A percentile compares a stretch with the other conserved stretches of the same genome.
Conservation (phyloP, 1,140 invertebrate genomes). For the Sweltsa coloradensis region DNA sequence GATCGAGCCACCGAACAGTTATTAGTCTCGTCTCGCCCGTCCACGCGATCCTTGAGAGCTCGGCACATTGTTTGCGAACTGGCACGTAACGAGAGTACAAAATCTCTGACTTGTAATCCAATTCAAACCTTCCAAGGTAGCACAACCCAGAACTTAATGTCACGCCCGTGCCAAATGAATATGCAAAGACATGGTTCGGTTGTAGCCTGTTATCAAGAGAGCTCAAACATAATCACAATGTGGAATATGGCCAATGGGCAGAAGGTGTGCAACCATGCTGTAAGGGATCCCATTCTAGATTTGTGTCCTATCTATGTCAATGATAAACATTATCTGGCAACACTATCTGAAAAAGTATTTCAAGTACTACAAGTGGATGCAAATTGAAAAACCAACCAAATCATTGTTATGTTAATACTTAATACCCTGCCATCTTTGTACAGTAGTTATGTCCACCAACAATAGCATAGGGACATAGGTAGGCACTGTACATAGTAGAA, state of each 20-base stretch:
- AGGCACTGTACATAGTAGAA: no score
- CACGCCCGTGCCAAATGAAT: slow-evolving; percentile 42
- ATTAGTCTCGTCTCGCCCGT: slow-evolving; percentile 47
- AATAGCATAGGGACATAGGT: no score
- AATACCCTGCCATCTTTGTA: no score
- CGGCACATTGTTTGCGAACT: slow-evolving; percentile 45
- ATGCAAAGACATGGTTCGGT: slow-evolving; percentile 38
- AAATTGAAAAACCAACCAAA: no score
- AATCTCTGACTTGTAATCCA: slow-evolving; percentile 33
- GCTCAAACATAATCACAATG: slow-evolving; percentile 40
- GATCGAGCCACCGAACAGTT: slow-evolving; percentile 46
- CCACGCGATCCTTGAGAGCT: slow-evolving; percentile 35
- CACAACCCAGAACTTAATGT: slow-evolving; percentile 43
- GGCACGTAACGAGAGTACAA: slow-evolving; percentile 30
- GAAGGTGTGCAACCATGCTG: slow-evolving; percentile 39
- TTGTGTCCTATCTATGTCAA: slow-evolving; percentile 41
- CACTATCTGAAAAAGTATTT: slow-evolving; percentile 50
- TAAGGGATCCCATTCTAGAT: slow-evolving; percentile 49
- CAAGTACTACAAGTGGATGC: no score
- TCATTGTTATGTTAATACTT: no score
- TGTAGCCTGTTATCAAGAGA: slow-evolving; percentile 54
- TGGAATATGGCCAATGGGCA: slow-evolving; percentile 51
- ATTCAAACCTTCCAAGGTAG: slow-evolving; percentile 49
- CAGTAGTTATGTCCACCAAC: no score
- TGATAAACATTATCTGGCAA: slow-evolving; percentile 39